phyloP scores from a whole-genome alignment of 2,888 invertebrate species.

The Phasia obesa region DNA sequence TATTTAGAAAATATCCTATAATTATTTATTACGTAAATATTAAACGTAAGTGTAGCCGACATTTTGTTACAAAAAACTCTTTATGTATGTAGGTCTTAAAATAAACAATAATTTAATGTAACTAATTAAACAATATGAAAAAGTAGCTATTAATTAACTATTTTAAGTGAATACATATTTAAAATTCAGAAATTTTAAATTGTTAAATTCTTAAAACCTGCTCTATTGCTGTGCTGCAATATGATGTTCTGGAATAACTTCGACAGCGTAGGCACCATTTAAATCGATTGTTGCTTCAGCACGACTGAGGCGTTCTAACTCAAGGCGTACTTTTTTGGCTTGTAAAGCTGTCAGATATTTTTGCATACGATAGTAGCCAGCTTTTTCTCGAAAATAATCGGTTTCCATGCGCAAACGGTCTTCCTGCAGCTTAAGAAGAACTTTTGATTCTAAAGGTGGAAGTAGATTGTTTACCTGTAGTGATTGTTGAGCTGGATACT shows the following conservation, averaged over 20 bases:
- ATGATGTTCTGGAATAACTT: conserved; percentile 63
- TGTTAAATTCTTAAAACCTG: neutral
- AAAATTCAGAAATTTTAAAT: neutral
- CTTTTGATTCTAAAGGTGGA: conserved; percentile 64
- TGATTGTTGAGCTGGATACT: conserved; percentile 45
- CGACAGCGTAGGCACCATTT: conserved; percentile 66
- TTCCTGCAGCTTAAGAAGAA: conserved; percentile 72
- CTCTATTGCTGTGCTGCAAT: conserved; percentile 36
- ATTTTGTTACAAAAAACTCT: no score
- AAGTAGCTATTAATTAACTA: neutral
- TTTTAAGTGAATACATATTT: neutral
- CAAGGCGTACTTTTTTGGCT: conserved; percentile 74
- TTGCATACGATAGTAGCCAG: conserved; percentile 78
- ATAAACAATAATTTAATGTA: no score
- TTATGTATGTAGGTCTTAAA: no score
- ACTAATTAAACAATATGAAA: no score
- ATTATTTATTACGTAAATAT: no score
- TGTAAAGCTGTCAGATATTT: conserved; percentile 77
- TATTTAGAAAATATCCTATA: no score
- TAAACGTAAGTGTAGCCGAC: no score
- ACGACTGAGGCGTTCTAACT: conserved; percentile 69
- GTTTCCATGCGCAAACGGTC: conserved; percentile 77
- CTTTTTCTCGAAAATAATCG: conserved; percentile 77
- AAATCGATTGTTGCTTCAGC: conserved; percentile 58
- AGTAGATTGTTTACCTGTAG: conserved; percentile 44